Percentiles rank a stretch among this genome's conserved stretches.
phyloP scores from a whole-genome alignment of 2,797 vertebrate species.

The Podargus strigoides region DNA sequence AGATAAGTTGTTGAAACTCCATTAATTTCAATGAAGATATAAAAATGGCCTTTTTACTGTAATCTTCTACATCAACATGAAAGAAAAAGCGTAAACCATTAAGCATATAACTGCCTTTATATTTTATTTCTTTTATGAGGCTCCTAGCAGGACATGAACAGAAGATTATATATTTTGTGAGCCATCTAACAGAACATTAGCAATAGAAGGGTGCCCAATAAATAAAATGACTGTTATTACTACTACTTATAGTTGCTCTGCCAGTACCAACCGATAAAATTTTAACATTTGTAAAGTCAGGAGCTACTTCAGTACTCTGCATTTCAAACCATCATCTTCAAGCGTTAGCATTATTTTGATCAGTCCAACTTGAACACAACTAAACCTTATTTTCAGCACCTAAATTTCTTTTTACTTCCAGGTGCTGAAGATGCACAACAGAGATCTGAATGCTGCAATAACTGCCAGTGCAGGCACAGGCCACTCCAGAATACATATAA shows the following conservation, averaged over 20 bases:
- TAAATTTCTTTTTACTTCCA: background rate
- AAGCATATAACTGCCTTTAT: slow-evolving; percentile 40
- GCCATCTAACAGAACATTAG: slow-evolving; percentile 51
- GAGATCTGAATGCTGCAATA: accelerated
- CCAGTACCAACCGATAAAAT: background rate
- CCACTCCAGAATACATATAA: background rate
- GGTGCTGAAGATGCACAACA: background rate
- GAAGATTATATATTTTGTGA: slow-evolving; percentile 47
- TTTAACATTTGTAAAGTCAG: background rate
- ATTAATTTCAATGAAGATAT: slow-evolving; percentile 41
- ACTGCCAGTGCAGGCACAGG: background rate
- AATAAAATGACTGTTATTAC: slow-evolving; percentile 57
- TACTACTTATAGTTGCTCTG: slow-evolving; percentile 9
- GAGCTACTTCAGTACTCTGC: background rate
- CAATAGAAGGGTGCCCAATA: slow-evolving; percentile 8
- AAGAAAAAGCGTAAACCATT: slow-evolving; percentile 39
- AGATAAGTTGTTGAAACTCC: background rate
- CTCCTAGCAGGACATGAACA: slow-evolving; percentile 49
- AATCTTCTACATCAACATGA: slow-evolving; percentile 52
- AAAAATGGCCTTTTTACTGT: slow-evolving; percentile 47
- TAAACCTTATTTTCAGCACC: background rate
- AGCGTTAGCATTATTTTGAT: background rate
- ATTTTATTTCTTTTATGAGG: slow-evolving; percentile 59
- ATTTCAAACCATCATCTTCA: background rate
- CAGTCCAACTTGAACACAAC: background rate